These are phyloP conservation scores for Neocrepidodera transversa DNA, from an alignment of 2,888 invertebrate genomes.

Conservation along the genomic window DNA sequence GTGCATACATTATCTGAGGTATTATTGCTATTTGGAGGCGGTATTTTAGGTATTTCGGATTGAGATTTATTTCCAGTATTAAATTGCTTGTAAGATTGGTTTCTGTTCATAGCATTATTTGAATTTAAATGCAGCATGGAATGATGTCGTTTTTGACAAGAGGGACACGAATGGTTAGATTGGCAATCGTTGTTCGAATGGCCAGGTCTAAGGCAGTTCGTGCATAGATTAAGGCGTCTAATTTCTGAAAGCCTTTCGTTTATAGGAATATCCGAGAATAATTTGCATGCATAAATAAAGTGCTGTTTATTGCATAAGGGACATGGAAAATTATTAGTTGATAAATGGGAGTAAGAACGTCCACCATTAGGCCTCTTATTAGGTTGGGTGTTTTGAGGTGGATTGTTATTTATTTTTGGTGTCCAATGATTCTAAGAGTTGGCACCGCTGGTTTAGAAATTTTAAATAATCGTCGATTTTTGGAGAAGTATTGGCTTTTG, in stretches of 20 bases:
- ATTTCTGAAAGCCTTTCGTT: neutral
- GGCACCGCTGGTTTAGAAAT: neutral
- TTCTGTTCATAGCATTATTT: too few relatives aligned
- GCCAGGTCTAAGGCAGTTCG: neutral
- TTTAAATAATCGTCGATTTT: neutral
- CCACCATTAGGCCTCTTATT: neutral
- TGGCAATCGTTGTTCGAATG: neutral
- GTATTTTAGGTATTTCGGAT: too few relatives aligned
- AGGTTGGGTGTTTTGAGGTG: neutral
- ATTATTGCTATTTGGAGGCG: too few relatives aligned
- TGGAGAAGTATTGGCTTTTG: neutral
- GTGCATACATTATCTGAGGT: too few relatives aligned
- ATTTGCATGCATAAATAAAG: too few relatives aligned
- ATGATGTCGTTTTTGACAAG: too few relatives aligned
- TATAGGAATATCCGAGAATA: too few relatives aligned
- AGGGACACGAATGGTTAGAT: neutral
- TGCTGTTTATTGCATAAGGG: too few relatives aligned
- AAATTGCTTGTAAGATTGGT: too few relatives aligned
- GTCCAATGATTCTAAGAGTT: neutral
- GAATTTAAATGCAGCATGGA: too few relatives aligned
- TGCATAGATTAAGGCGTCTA: neutral
- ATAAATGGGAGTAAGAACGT: too few relatives aligned
- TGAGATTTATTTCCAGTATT: too few relatives aligned
- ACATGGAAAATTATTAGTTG: neutral
- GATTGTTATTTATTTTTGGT: neutral